These are phyloP conservation scores for Labeo calbasu DNA, from an alignment of 2,797 vertebrate genomes.

Conservation along the genomic window DNA sequence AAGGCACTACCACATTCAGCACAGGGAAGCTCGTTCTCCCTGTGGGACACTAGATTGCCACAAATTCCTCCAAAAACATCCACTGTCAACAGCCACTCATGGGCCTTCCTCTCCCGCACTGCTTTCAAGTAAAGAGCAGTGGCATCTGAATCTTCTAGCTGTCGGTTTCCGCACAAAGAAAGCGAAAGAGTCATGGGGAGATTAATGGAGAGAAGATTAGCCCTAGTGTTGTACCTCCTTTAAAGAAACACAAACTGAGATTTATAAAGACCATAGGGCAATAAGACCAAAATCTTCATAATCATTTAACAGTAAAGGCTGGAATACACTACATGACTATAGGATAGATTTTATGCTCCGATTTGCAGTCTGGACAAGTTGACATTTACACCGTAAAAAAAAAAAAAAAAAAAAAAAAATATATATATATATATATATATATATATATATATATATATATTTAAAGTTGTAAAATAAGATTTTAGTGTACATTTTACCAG, in stretches of 20 bases:
- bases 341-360: neutral
- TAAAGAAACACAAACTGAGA: neutral
- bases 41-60: slow-evolving; percentile 72
- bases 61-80: slow-evolving; percentile 63
- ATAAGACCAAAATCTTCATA: neutral
- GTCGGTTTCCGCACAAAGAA: slow-evolving; percentile 77
- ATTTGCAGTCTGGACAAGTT: neutral
- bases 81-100: slow-evolving; percentile 53
- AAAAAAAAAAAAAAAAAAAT: too few relatives aligned
- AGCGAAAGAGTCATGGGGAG: neutral
- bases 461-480: too few relatives aligned
- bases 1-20: slow-evolving; percentile 84
- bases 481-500: too few relatives aligned
- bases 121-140: slow-evolving; percentile 78
- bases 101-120: slow-evolving; percentile 60
- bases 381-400: neutral
- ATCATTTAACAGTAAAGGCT: neutral
- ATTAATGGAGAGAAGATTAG: neutral
- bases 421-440: too few relatives aligned
- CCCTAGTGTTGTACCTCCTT: neutral
- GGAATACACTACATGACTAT: neutral
- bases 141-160: slow-evolving; percentile 70
- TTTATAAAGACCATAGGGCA: neutral
- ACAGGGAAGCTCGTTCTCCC: slow-evolving; percentile 74
- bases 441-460: too few relatives aligned